Percentiles rank a stretch among this genome's conserved stretches.
phyloP scores from a whole-genome alignment of 2,113 vertebrate species.

The Glaucomys volans region DNA sequence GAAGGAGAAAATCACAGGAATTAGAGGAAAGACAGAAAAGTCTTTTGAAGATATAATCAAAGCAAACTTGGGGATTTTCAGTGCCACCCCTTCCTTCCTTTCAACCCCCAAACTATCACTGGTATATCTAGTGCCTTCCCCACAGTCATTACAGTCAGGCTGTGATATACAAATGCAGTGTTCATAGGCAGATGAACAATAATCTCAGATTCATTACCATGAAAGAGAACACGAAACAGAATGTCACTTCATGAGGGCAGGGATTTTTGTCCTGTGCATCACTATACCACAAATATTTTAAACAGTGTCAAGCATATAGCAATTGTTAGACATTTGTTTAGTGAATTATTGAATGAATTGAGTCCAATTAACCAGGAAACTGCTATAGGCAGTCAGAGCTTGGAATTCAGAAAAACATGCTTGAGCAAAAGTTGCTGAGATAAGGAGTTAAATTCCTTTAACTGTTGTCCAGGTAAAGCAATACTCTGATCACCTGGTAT shows the following conservation, averaged over 20 bases:
- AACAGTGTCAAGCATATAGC: slow-evolving; percentile 12
- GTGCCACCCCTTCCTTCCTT: neutral
- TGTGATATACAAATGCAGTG: slow-evolving; percentile 39
- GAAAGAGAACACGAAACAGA: slow-evolving; percentile 42
- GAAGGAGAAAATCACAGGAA: neutral
- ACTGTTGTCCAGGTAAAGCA: slow-evolving; percentile 25
- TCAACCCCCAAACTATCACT: neutral
- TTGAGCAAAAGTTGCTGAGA: slow-evolving; percentile 7
- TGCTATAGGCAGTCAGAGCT: slow-evolving; percentile 29
- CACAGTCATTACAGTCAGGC: slow-evolving; percentile 31
- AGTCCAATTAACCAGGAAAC: slow-evolving; percentile 48
- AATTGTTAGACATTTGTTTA: slow-evolving; percentile 58
- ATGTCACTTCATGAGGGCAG: neutral
- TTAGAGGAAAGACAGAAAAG: neutral
- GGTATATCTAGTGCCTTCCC: neutral
- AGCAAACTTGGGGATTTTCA: neutral
- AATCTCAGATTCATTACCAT: slow-evolving; percentile 30
- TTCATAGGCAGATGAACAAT: slow-evolving; percentile 13
- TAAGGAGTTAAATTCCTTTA: neutral
- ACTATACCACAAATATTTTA: slow-evolving; percentile 15
- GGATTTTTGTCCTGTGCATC: slow-evolving; percentile 33
- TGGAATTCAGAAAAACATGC: slow-evolving; percentile 32
- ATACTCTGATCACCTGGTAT: slow-evolving; percentile 38
- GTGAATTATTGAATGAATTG: slow-evolving; percentile 55
- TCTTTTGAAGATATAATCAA: neutral